phyloP scores from a whole-genome alignment of 2,113 vertebrate species.

The Nestor notabilis region DNA sequence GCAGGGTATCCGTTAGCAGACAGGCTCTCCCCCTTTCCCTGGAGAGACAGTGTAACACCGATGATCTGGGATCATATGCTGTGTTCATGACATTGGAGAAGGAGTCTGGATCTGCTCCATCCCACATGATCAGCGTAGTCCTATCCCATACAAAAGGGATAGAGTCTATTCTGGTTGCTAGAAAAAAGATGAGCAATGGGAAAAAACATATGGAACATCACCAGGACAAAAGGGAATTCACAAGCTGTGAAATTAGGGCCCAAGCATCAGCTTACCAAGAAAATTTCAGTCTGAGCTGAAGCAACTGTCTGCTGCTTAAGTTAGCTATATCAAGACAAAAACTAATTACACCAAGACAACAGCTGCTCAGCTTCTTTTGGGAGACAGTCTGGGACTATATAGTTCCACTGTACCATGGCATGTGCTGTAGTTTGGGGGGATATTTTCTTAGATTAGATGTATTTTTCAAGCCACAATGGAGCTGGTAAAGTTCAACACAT shows the following conservation, averaged over 20 bases:
- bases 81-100: neutral
- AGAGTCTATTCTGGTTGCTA: neutral
- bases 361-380: neutral
- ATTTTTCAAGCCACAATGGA: neutral
- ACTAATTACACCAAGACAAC: neutral
- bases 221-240: neutral
- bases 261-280: neutral
- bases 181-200: neutral
- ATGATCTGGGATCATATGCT: neutral
- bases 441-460: neutral
- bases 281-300: neutral
- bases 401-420: neutral
- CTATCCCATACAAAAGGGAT: neutral
- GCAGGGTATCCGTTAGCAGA: neutral
- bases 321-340: neutral
- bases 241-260: neutral
- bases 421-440: neutral
- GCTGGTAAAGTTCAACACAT: neutral
- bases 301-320: neutral
- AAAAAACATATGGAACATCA: neutral
- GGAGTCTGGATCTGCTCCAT: neutral
- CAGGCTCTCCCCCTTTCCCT: neutral
- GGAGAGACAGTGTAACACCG: neutral
- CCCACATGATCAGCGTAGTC: rapidly evolving
- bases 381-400: neutral